Conservation (phyloP, 2,888 invertebrate genomes). For the Rhorus exstirpatorius region DNA sequence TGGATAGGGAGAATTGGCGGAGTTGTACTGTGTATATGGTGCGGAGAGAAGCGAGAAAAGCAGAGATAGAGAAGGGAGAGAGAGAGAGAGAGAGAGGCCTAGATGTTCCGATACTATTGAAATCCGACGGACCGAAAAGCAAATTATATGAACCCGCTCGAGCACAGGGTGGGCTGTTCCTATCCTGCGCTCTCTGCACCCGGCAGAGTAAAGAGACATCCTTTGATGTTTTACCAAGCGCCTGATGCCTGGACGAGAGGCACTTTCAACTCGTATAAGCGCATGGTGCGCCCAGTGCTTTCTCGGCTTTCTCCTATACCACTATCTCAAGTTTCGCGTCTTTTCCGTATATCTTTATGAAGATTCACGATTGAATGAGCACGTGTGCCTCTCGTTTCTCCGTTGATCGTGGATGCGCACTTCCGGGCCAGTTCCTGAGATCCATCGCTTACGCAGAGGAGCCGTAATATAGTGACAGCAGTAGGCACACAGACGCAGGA, state of each 20-base stretch:
- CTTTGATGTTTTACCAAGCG: slow-evolving; percentile 82
- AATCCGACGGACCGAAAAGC: slow-evolving; percentile 84
- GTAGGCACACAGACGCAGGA: slow-evolving; percentile 39
- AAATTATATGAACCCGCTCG: slow-evolving; percentile 84
- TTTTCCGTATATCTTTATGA: slow-evolving; percentile 62
- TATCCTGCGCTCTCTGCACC: slow-evolving; percentile 42
- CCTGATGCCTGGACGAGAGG: slow-evolving; percentile 63
- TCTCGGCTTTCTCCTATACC: slow-evolving; percentile 13
- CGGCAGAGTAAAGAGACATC: slow-evolving; percentile 66
- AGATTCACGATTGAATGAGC: slow-evolving; percentile 63
- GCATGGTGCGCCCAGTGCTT: slow-evolving; percentile 57
- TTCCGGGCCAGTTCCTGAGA: slow-evolving; percentile 44
- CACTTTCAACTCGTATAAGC: slow-evolving; percentile 65
- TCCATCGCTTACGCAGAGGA: slow-evolving; percentile 15
- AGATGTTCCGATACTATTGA: slow-evolving; percentile 84
- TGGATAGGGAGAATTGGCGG: slow-evolving; percentile 50
- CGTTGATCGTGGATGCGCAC: slow-evolving; percentile 62
- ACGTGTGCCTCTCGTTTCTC: slow-evolving; percentile 46
- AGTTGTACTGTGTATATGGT: slow-evolving; percentile 23
- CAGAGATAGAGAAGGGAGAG: slow-evolving; percentile 36
- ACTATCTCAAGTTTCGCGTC: slow-evolving; percentile 10
- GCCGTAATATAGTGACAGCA: slow-evolving; percentile 20
- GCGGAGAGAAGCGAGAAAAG: slow-evolving; percentile 37
- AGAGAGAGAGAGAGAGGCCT: slow-evolving; percentile 52
- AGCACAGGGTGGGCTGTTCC: slow-evolving; percentile 67